A percentile compares a stretch with the other conserved stretches of the same genome.
Evolutionary conservation across 2,113 vertebrate genomes (phyloP).

Genomic region (Carollia perspicillata): DNA sequence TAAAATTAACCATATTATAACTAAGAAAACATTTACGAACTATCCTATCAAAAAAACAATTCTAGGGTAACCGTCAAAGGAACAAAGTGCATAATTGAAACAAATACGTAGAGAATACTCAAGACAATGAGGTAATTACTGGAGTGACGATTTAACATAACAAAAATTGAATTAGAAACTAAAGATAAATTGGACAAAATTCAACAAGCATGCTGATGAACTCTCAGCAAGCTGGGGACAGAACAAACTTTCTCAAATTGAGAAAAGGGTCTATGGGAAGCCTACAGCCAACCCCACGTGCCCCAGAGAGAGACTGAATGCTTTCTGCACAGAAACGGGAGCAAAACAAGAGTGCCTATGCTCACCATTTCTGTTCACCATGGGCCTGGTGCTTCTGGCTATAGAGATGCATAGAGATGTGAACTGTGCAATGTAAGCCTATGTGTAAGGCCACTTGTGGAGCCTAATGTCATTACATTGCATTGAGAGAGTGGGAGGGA

Average conservation of each 20-base stretch:
- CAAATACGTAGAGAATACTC: background rate
- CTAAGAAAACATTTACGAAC: background rate
- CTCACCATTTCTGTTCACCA: background rate
- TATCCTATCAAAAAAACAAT: background rate
- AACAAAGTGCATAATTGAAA: background rate
- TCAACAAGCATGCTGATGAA: background rate
- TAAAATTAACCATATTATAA: background rate
- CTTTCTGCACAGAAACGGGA: background rate
- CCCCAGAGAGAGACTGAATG: background rate
- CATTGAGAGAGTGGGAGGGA: background rate
- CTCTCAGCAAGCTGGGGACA: background rate
- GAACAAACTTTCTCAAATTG: background rate
- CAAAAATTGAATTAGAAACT: background rate
- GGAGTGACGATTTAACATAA: background rate
- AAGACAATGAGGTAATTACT: background rate
- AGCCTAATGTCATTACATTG: background rate
- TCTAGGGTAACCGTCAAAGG: background rate
- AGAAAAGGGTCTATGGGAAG: background rate
- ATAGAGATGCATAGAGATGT: background rate
- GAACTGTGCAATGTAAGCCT: background rate
- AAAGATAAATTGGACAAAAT: background rate
- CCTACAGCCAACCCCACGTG: background rate
- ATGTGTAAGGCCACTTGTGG: background rate
- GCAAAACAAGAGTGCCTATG: background rate
- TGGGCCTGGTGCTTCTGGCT: background rate